Percentiles rank a stretch among this genome's conserved stretches.
These are phyloP conservation scores for Falcunculus frontatus DNA, from an alignment of 2,113 vertebrate species.

Conservation along the genomic window DNA sequence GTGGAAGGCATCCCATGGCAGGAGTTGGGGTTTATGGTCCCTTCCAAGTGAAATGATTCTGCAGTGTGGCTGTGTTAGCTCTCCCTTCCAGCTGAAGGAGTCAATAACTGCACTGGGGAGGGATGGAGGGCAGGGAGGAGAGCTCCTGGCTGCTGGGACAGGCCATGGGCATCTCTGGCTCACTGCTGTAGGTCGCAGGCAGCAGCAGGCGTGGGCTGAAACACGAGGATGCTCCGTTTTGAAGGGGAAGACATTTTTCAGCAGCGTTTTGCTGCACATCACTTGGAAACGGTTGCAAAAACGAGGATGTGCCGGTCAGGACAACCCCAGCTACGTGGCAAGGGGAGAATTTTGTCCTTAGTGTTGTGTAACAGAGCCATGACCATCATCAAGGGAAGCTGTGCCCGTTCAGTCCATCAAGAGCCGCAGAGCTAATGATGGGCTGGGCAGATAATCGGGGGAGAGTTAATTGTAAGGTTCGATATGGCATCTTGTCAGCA, in stretches of 20 bases:
- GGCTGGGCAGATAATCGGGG: slow-evolving; percentile 86
- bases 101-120: background rate
- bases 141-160: background rate
- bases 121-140: background rate
- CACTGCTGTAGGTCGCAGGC: background rate
- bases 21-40: background rate
- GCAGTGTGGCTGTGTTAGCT: background rate
- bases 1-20: background rate
- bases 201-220: background rate
- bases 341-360: slow-evolving; percentile 33
- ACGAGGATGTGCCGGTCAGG: background rate
- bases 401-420: slow-evolving; percentile 63
- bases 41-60: background rate
- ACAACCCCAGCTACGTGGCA: background rate
- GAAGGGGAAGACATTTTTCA: background rate
- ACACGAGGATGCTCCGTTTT: rapidly evolving
- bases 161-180: background rate
- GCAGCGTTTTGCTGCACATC: background rate
- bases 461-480: slow-evolving; percentile 91
- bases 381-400: slow-evolving; percentile 31
- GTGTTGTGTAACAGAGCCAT: background rate
- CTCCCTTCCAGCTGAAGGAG: background rate
- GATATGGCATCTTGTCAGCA: slow-evolving; percentile 94
- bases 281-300: background rate
- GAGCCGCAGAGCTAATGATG: slow-evolving; percentile 77